Conservation (phyloP, 2,888 invertebrate genomes). For the Ectemnius cavifrons region DNA sequence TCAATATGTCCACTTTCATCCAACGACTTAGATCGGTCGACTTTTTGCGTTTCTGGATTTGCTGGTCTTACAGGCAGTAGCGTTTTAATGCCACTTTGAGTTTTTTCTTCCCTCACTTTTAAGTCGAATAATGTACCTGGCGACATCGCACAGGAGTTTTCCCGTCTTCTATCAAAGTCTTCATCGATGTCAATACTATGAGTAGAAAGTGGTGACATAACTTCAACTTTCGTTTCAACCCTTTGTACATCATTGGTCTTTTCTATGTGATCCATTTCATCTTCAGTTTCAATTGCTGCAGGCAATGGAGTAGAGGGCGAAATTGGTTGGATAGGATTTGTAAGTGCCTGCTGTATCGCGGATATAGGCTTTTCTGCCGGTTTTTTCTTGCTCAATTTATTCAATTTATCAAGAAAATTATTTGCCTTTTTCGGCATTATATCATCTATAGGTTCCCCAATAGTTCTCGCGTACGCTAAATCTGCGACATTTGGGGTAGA, state of each 20-base stretch:
- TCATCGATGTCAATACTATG: constrained; percentile 63
- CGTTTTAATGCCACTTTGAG: constrained; percentile 79
- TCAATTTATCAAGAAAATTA: constrained; percentile 77
- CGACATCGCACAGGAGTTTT: constrained; percentile 71
- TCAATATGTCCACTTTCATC: constrained; percentile 65
- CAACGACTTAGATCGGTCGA: constrained; percentile 65
- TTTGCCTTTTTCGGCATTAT: constrained; percentile 72
- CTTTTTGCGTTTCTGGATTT: constrained; percentile 50
- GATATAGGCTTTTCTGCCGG: constrained; percentile 49
- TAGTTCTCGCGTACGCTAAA: constrained; percentile 89
- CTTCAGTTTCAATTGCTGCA: constrained; percentile 51
- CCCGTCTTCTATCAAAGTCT: constrained; percentile 62
- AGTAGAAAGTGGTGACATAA: constrained; percentile 62
- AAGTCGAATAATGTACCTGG: constrained; percentile 73
- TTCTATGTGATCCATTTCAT: constrained; percentile 53
- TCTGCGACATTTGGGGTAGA: constrained; percentile 92
- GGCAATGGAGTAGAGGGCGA: constrained; percentile 45
- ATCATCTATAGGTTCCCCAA: constrained; percentile 81
- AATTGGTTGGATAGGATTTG: constrained; percentile 35
- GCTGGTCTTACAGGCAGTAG: constrained; percentile 77
- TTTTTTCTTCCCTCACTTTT: constrained; percentile 75
- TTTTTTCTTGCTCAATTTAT: constrained; percentile 62
- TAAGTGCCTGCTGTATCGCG: constrained; percentile 22
- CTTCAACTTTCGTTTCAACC: constrained; percentile 66
- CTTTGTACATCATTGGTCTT: constrained; percentile 51